A percentile compares a stretch with the other conserved stretches of the same genome.
Evolutionary conservation across 2,888 invertebrate genomes (phyloP).

Genomic region (Psococerastis gibbosa): DNA sequence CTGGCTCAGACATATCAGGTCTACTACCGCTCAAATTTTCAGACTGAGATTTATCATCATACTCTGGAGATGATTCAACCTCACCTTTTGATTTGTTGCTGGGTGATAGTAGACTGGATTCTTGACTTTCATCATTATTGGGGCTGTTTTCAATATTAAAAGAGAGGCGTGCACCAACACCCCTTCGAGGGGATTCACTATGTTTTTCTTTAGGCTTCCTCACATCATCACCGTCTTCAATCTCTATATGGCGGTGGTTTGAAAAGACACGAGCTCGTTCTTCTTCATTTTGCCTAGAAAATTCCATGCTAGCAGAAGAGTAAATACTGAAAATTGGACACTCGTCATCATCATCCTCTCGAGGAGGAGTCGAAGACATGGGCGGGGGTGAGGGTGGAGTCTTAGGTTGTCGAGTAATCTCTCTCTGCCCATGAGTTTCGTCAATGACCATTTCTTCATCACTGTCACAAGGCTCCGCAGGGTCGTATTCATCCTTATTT

Average conservation of each 20-base stretch:
- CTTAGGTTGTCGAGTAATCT: constrained; percentile 12
- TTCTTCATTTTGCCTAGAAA: constrained; percentile 36
- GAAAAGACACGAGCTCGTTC: constrained; percentile 16
- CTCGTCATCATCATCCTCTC: constrained; percentile 39
- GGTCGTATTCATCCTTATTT: constrained; percentile 32
- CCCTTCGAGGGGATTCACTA: neutral
- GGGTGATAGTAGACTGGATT: neutral
- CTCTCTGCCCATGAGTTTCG: neutral
- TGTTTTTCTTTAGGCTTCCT: constrained; percentile 5
- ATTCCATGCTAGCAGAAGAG: constrained; percentile 59
- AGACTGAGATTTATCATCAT: neutral
- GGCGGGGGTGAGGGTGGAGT: constrained; percentile 13
- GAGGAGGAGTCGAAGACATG: constrained; percentile 12
- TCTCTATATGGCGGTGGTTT: constrained; percentile 12
- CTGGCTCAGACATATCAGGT: constrained; percentile 15
- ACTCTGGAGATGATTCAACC: neutral
- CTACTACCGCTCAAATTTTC: constrained; percentile 2
- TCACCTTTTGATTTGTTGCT: neutral
- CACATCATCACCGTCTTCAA: constrained; percentile 14
- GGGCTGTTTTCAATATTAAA: constrained; percentile 6
- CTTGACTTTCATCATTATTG: constrained; percentile 11
- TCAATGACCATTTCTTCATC: constrained; percentile 25
- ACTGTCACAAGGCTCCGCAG: constrained; percentile 32
- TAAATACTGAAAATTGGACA: constrained; percentile 76
- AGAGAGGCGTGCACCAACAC: neutral